phyloP scores from a whole-genome alignment of 2,888 invertebrate genomes.

The Acleris sparsana region DNA sequence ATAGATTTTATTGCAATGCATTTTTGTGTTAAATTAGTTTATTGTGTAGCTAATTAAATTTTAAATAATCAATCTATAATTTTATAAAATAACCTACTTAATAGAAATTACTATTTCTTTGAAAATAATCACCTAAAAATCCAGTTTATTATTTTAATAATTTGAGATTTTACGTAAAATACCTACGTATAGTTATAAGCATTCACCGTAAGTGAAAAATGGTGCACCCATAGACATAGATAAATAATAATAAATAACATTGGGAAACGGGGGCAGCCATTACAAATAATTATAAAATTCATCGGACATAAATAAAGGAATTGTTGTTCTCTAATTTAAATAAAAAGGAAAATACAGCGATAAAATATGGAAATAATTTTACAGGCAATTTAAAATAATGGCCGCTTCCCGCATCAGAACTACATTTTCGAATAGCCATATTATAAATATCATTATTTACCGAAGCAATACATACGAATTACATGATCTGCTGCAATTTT shows the following conservation, averaged over 20 bases:
- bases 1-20: no score
- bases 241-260: slow-evolving; percentile 23
- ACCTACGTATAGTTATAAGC: slow-evolving; percentile 39
- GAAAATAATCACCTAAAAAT: slow-evolving; percentile 26
- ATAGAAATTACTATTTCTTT: neutral
- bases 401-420: slow-evolving; percentile 9
- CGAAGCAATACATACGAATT: slow-evolving; percentile 43
- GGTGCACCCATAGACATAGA: slow-evolving; percentile 51
- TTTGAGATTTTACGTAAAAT: slow-evolving; percentile 34
- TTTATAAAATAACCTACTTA: no score
- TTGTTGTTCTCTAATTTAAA: neutral
- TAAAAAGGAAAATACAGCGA: neutral
- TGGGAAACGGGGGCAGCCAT: slow-evolving; percentile 20
- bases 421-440: slow-evolving; percentile 64
- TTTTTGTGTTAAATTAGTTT: no score
- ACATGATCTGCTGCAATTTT: slow-evolving; percentile 53
- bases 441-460: slow-evolving; percentile 61
- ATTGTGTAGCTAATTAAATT: no score
- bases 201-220: slow-evolving; percentile 52
- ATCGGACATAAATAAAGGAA: neutral
- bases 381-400: neutral
- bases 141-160: slow-evolving; percentile 26
- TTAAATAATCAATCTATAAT: no score
- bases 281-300: neutral
- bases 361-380: neutral